These are phyloP conservation scores for Drosophila kepulauana DNA, from an alignment of 1,140 invertebrate genomes.

Conservation along the genomic window DNA sequence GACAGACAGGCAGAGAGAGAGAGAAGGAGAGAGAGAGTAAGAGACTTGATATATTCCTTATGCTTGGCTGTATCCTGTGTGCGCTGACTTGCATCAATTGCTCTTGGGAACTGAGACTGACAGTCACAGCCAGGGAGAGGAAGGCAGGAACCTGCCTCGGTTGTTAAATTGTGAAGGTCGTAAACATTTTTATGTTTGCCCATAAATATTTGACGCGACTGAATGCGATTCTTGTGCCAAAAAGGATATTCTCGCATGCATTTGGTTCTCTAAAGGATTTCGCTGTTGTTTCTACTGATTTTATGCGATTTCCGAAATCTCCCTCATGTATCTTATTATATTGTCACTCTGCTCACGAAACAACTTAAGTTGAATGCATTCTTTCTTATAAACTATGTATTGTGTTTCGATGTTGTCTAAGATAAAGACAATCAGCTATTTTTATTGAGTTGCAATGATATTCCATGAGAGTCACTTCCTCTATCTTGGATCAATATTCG, in stretches of 20 bases:
- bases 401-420: neutral
- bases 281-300: conserved; percentile 17
- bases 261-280: conserved; percentile 22
- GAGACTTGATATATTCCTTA: conserved; percentile 7
- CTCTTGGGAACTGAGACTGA: conserved; percentile 9
- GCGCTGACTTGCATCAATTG: conserved; percentile 33
- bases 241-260: conserved; percentile 32
- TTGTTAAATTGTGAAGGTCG: conserved; percentile 52
- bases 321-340: conserved; percentile 1
- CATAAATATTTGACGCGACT: conserved; percentile 52
- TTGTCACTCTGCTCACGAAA: conserved; percentile 16
- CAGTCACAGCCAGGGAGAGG: neutral
- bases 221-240: conserved; percentile 25
- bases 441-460: neutral
- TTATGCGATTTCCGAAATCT: conserved; percentile 23
- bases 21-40: neutral
- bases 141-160: conserved; percentile 22
- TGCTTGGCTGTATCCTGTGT: conserved; percentile 29
- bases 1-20: neutral
- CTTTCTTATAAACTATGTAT: neutral
- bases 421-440: neutral
- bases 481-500: too few species aligned
- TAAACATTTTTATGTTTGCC: conserved; percentile 55
- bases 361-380: neutral
- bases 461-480: neutral